These are phyloP conservation scores for Apoda limacodes DNA, from an alignment of 2,888 invertebrate genomes.

Conservation along the genomic window DNA sequence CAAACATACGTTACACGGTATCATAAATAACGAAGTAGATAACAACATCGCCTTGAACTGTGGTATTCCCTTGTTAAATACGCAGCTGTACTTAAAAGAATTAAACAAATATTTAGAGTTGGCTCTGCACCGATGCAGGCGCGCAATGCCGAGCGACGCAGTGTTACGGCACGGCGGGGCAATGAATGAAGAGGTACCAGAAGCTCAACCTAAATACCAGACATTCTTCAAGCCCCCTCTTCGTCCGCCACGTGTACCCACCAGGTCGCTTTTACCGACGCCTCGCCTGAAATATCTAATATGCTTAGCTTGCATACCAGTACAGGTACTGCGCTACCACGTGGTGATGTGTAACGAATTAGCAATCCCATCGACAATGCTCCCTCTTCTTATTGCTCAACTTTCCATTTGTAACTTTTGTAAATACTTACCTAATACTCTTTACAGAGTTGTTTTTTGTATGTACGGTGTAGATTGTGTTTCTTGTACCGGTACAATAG, in stretches of 20 bases:
- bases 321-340: slow-evolving; percentile 26
- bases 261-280: slow-evolving; percentile 51
- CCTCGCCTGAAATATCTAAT: slow-evolving; percentile 51
- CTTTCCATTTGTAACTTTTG: no score
- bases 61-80: no score
- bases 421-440: no score
- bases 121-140: not conserved
- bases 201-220: slow-evolving; percentile 67
- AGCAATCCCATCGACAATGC: slow-evolving; percentile 12
- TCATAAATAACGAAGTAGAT: no score
- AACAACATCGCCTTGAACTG: no score
- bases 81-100: no score
- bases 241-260: slow-evolving; percentile 51
- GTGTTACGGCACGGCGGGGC: slow-evolving; percentile 57
- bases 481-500: no score
- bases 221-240: slow-evolving; percentile 54
- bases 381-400: no score
- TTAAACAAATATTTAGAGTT: not conserved
- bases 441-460: no score
- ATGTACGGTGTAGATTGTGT: no score
- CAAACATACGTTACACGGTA: no score
- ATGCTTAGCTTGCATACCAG: slow-evolving; percentile 49
- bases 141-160: slow-evolving; percentile 36
- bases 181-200: slow-evolving; percentile 67
- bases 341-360: slow-evolving; percentile 18